phyloP scores from a whole-genome alignment of 2,888 invertebrate species.

The Galeruca laticollis region DNA sequence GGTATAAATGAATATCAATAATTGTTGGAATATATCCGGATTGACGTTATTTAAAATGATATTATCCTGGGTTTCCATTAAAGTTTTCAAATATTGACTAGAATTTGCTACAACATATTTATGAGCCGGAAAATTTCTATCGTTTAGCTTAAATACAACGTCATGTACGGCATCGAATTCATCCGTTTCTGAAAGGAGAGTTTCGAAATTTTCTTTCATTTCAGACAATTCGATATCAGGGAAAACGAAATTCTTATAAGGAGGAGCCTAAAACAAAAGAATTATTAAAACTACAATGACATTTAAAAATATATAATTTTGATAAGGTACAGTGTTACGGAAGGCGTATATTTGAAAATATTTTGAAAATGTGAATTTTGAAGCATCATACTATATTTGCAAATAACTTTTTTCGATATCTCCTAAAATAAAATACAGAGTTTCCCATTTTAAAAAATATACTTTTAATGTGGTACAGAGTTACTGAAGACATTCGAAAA shows the following conservation, averaged over 20 bases:
- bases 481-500: no score
- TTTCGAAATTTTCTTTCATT: constrained; percentile 69
- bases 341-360: no score
- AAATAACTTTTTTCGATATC: no score
- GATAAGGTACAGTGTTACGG: no score
- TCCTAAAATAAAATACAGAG: no score
- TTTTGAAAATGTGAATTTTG: no score
- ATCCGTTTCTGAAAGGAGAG: constrained; percentile 73
- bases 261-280: constrained; percentile 54
- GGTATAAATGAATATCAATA: constrained; percentile 80
- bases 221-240: constrained; percentile 51
- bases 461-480: no score
- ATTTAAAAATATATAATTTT: no score
- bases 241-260: constrained; percentile 52
- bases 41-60: constrained; percentile 70
- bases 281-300: constrained; percentile 3
- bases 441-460: no score
- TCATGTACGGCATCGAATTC: constrained; percentile 80
- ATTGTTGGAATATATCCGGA: constrained; percentile 77
- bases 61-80: constrained; percentile 66
- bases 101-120: constrained; percentile 77
- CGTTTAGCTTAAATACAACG: constrained; percentile 76
- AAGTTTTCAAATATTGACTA: constrained; percentile 73
- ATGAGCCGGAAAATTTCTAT: constrained; percentile 77
- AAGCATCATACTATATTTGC: no score